Base-by-base conservation (phyloP, 2,113 vertebrate species). In the Chunga burmeisteri region DNA sequence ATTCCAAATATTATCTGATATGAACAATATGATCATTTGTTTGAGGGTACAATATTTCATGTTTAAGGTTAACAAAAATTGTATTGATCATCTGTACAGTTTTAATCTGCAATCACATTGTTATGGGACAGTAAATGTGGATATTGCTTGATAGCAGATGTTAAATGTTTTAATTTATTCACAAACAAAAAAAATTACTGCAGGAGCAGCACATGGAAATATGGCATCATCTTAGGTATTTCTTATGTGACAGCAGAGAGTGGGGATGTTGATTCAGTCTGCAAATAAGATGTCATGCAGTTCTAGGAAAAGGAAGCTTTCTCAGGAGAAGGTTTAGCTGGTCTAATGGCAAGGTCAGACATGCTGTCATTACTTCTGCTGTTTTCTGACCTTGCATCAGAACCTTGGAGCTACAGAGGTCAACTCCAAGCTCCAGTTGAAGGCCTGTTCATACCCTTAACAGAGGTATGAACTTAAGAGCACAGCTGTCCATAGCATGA, bases 121-220 rank as follows among this genome's bases (percentile, higher is more conserved):
- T 94, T 96, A 96, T 56, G 46, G 84, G 53, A 92, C 70, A 94
- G 36, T 94, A 96, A 96, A 96, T 93, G 29, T 97, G 58, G 77
- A 87, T 94, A 50, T 55, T 88, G 46, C 95, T 94, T 97, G 87
- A 93, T 91, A 96, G 85, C 46, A 72, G 67, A 93, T 94, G 90
- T 86, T 97, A 93, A 97, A 86, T 82, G 12, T 50, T 75, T 59
- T 87, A 88, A 92, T 97, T 97, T 93, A 86, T 95, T 90, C 42
- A 94, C 72, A 97, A 96, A 84, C 29, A 49, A 82, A 79, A 90
- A 94, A 91, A 93, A 91, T 86, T 96, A 90, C 55, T 72, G 23
- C 32, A 85, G 26, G 22, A 81, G 8, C 14, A 20, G 3, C 13
- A 90, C 18, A n/a, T 55, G 70, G 94, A 96, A 87, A 86, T 74